Evolutionary conservation across 1,140 invertebrate species (phyloP), one percentile per base, ranked within the genome.

Genomic region (Procambarus virginalis): DNA sequence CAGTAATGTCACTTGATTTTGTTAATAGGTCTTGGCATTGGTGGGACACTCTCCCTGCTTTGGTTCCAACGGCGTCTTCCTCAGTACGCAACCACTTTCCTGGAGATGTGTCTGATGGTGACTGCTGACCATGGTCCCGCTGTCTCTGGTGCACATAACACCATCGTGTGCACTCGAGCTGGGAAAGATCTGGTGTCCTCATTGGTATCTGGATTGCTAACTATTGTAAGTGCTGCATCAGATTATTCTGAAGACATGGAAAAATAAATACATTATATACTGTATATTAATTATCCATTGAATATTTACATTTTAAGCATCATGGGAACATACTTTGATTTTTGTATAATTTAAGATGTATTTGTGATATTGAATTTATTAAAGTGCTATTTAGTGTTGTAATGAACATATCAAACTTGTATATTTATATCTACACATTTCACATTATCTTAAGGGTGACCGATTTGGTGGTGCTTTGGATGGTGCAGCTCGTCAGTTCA

Each of bases 61-160:
- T 99, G 99, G 99, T 99, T 99, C 96, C 99, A 99, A 94, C 96
- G 98, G 68, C 97, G 98, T 93, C 94, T 99, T 20, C 99, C 99
- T 0, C 95, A 96, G 0, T 98, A 98, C 94, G 98, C 98, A 48
- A 98, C 97, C 94, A 99, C 99, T 94, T 99, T 99, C 95, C 96
- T 99, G 92, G 99, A 99, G 95, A 99, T 99, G 97, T 99, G 98
- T 93, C 94, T 99, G 51, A 99, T 99, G 96, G 97, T 99, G 55
- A 99, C 99, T 0, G 99, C 99, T 79, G 99, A 99, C 95, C 99
- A 99, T 94, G 99, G 99, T 48, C 99, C 99, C 0, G 99, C 99
- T 14, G 99, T 99, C 0, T 99, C 98, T 10, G 99, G 99, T 22
- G 99, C 99, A 0, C 99, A 99, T 94, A 99, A 99, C 94, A 99